Evolutionary conservation across 2,113 vertebrate genomes (phyloP).

Genomic region (Leucopsar rothschildi): DNA sequence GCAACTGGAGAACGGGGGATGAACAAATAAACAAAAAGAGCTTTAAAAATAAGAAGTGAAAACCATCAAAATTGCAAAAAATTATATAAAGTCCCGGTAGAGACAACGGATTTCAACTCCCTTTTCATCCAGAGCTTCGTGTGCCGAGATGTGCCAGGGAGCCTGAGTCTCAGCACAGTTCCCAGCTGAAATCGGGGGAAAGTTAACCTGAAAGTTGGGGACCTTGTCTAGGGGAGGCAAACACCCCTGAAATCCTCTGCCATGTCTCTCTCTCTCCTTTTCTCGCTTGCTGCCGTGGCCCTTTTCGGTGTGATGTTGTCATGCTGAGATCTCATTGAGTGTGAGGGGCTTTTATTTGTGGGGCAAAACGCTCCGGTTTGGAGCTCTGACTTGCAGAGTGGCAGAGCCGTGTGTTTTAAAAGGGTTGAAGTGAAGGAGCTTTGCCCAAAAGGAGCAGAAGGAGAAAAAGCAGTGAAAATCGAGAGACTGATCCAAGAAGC

Average conservation of each 20-base stretch:
- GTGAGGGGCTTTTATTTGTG: background rate
- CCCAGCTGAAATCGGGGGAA: background rate
- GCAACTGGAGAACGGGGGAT: background rate
- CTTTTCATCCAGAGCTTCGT: background rate
- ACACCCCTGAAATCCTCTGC: background rate
- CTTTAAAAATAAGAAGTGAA: background rate
- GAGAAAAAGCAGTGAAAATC: background rate
- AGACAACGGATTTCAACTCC: fast-evolving
- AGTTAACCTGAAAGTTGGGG: background rate
- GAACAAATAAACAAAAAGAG: background rate
- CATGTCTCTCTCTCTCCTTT: background rate
- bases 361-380: background rate
- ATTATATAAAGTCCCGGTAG: background rate
- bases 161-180: background rate
- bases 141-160: background rate
- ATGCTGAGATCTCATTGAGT: background rate
- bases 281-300: background rate
- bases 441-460: background rate
- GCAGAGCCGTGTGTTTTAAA: background rate
- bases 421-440: background rate
- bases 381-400: background rate
- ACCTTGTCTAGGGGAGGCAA: background rate
- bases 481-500: background rate
- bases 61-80: background rate
- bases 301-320: background rate